Conservation (phyloP, 2,797 vertebrate species). For the Distichodus sexfasciatus region DNA sequence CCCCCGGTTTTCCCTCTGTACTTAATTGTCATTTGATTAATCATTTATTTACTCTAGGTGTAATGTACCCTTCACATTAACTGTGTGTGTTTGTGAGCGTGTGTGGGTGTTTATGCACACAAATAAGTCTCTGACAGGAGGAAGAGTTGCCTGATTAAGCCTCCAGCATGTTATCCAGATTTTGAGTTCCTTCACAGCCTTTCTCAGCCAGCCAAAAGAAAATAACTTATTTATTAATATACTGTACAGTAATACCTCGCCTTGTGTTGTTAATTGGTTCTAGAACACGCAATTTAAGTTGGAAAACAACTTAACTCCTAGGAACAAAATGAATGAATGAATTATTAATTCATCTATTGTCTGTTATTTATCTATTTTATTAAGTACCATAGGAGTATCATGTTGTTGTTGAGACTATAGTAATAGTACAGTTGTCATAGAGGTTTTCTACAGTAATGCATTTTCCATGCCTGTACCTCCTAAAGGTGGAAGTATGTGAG, state of each 20-base stretch:
- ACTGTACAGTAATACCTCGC: too few species aligned
- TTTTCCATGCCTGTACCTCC: constrained; percentile 23
- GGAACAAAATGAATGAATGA: too few species aligned
- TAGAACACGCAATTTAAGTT: too few species aligned
- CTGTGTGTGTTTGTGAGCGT: background rate
- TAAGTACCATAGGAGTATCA: too few species aligned
- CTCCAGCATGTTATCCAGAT: constrained; percentile 16
- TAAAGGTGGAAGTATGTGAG: background rate
- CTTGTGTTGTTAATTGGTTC: too few species aligned
- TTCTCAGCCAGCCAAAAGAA: constrained; percentile 1
- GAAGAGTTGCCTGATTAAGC: constrained; percentile 16
- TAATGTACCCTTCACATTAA: background rate
- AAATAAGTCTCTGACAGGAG: constrained; percentile 1
- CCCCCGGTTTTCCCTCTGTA: too few species aligned
- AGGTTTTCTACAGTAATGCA: constrained; percentile 2
- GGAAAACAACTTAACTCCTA: too few species aligned
- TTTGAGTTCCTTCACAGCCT: constrained; percentile 23
- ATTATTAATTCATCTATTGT: too few species aligned
- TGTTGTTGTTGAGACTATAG: too few species aligned
- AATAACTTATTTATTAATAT: constrained; percentile 20
- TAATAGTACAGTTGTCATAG: too few species aligned
- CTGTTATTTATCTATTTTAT: too few species aligned
- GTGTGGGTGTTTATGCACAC: too few species aligned
- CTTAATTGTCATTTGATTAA: background rate
- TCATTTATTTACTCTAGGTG: constrained; percentile 1